Evolutionary conservation across 2,113 vertebrate species (phyloP), one percentile per base, ranked within the genome.

Genomic region (Tautogolabrus adspersus): DNA sequence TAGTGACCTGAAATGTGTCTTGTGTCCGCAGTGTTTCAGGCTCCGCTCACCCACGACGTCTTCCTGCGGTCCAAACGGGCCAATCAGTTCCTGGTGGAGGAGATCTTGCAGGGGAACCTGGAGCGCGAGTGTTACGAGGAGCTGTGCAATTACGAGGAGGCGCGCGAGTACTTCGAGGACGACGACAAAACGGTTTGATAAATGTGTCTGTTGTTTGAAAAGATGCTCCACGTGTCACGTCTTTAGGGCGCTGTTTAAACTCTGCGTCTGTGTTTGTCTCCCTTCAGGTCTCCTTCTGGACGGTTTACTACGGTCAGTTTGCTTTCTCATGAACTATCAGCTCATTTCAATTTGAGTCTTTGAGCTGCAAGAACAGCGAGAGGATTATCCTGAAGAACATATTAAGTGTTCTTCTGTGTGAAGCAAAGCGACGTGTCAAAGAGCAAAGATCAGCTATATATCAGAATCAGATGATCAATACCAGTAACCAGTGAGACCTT

Each of bases 81-180:
- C 6, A 94, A 93, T 66, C 46, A 37, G 22, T 91, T 93, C 0
- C 55, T 96, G 18, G 0, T 97, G 65, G 98, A 99, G 77, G 97
- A 99, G 85, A 6, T 99, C 13, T 80, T 95, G 2, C 75, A 94
- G 85, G 97, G 97, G 1, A 93, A 95, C 89, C 91, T 98, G 90
- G 97, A 98, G 92, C 92, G 92, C 19, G 98, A 99, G 81, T 99
- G 97, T 37, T 68, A 88, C 0, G 97, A 98, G 84, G 97, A 99
- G 85, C 61, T 12, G 13, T 99, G 98, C 47, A 86, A 21, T 1
- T 93, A 88, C 0, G 97, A 99, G 78, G 98, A 99, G 81, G 97
- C 96, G 2, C 93, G 97, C 52, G 97, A 99, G 85, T 93, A 84
- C 30, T 98, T 97, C 60, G 97, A 99, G 84, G 44, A 97, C 1